Percentiles rank a stretch among this genome's conserved stretches.
These are phyloP conservation scores for Drosophila tropicalis DNA, from an alignment of 1,140 invertebrate species.

Conservation along the genomic window DNA sequence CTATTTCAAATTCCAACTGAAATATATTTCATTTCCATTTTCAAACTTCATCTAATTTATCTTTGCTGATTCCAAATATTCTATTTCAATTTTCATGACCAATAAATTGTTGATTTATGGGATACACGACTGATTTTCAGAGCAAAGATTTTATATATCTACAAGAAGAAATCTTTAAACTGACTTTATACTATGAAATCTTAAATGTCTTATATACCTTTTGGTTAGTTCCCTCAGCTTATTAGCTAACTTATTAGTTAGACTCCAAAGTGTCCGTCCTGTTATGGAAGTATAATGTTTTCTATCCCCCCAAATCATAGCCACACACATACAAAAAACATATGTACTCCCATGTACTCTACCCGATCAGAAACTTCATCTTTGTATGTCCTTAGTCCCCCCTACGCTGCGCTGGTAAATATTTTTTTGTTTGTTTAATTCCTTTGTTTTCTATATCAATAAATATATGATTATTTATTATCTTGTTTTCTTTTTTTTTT, in stretches of 20 bases:
- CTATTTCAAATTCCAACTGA: too few species aligned
- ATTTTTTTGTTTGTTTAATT: constrained; percentile 51
- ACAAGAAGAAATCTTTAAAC: too few species aligned
- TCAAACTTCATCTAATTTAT: too few species aligned
- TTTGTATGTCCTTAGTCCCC: constrained; percentile 46
- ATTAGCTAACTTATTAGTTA: neutral
- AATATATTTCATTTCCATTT: too few species aligned
- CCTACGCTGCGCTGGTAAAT: constrained; percentile 77
- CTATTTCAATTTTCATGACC: too few species aligned
- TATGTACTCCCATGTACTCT: neutral
- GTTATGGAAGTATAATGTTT: constrained; percentile 4
- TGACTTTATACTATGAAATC: neutral
- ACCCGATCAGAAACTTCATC: constrained; percentile 7
- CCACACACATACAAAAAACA: constrained; percentile 7
- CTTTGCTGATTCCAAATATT: too few species aligned
- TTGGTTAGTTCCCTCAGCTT: neutral
- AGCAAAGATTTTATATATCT: too few species aligned
- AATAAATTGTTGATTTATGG: too few species aligned
- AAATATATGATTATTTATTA: constrained; percentile 4
- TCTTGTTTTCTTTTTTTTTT: constrained; percentile 31
- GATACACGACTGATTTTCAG: too few species aligned
- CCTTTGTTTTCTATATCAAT: constrained; percentile 21
- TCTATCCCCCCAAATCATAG: constrained; percentile 4
- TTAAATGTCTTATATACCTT: neutral
- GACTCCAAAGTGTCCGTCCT: neutral